A percentile compares a stretch with the other conserved stretches of the same genome.
These are phyloP conservation scores for Thinocorus orbignyianus DNA, from an alignment of 2,113 vertebrate genomes.

Conservation along the genomic window DNA sequence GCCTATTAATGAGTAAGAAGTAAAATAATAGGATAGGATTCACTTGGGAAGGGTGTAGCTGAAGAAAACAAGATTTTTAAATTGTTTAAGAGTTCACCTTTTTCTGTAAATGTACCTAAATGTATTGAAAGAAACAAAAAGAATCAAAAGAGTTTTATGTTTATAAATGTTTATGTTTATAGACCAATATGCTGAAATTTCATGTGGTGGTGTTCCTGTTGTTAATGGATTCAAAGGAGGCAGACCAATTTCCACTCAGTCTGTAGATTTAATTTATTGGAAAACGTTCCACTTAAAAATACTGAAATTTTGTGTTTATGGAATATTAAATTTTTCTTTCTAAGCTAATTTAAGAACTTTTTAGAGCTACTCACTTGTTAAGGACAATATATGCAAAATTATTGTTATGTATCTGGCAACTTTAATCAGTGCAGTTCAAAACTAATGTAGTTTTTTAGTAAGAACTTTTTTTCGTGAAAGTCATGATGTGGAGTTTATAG, in stretches of 20 bases:
- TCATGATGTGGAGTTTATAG: background rate
- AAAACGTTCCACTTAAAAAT: constrained; percentile 2
- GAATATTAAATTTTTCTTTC: constrained; percentile 7
- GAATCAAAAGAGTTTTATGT: background rate
- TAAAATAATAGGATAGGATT: background rate
- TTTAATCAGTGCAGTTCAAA: background rate
- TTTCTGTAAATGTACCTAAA: background rate
- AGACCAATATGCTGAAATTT: constrained; percentile 1
- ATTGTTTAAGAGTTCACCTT: background rate
- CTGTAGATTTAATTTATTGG: constrained; percentile 28
- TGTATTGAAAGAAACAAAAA: background rate
- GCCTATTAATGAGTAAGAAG: background rate
- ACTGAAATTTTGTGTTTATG: background rate
- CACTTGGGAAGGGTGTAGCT: background rate
- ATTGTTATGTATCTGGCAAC: background rate
- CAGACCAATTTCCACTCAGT: background rate
- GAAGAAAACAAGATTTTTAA: background rate
- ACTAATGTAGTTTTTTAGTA: background rate
- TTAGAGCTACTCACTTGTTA: background rate
- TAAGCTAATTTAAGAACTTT: background rate
- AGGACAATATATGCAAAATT: background rate
- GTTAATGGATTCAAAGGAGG: constrained; percentile 17
- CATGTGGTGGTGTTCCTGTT: background rate
- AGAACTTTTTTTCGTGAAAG: background rate
- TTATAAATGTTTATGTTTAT: background rate